Base-by-base conservation (phyloP, 2,888 invertebrate genomes). In the Thereva nobilitata region DNA sequence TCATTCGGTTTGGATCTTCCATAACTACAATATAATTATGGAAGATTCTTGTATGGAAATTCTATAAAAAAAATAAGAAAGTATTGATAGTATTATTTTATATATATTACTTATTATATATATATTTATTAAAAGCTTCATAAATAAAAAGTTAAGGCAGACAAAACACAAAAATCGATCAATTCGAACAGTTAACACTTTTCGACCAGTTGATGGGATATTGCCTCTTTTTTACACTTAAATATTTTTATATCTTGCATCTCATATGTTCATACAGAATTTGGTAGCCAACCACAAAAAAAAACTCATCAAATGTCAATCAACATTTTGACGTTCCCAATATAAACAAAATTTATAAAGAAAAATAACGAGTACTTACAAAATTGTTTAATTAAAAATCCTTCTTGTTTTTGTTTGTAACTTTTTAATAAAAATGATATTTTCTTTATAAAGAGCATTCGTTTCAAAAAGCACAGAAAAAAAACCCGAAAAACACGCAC, bases 1-100 rank as follows among this genome's bases (percentile, higher is more conserved):
- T 90, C 90, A 91, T 90, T 79, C 90, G 86, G 80, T 87, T 89
- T 66, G 89, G 89, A 84, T 91, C 90, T 82, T 91, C 91, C 91
- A 91, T 91, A 49, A 47, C 53, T 53, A 35, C 5, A 23, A 12
- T 5, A 23, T 23, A n/a, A n/a, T n/a, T 49, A 61, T 61, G 50
- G 61, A 61, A 61, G 35, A n/a, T 47, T 12, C 5, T 45, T 10
- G 9, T 10, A 10, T 9, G 45, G 1, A 45, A 10, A 9, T 10
- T 45, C n/a, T 45, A 10, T 8, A 45, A 45, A 45, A 4, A 5
- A 8, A 23, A 23, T 2, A 23, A 23, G 23, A 23, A 23, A 23
- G 1, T 23, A 23, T 23, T 23, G 23, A 23, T 23, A 23, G 23
- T 23, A 23, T 2, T 23, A 23, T 23, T 23, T 23, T 23, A 23